Percentiles rank a stretch among this genome's conserved stretches.
Conservation (phyloP, 92 coral and sea anemone genomes). For the Montipora capitata region DNA sequence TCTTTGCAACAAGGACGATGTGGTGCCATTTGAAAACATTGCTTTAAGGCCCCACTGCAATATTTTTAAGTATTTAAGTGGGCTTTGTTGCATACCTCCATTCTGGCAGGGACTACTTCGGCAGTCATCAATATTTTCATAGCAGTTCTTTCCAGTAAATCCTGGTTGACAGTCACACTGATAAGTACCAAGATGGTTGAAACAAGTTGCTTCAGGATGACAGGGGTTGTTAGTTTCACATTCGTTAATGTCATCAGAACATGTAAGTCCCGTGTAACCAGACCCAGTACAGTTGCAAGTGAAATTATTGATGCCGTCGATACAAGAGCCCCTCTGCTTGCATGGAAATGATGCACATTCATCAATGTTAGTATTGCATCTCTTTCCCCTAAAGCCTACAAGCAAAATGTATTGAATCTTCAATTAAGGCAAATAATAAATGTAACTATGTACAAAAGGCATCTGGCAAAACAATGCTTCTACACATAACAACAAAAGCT, state of each 20-base stretch:
- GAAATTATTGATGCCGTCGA: constrained; percentile 75
- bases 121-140: constrained; percentile 87
- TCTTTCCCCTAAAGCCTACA: constrained; percentile 86
- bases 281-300: constrained; percentile 89
- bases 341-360: constrained; percentile 87
- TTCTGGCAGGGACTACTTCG: constrained; percentile 79
- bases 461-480: no score
- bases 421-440: no score
- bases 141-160: constrained; percentile 87
- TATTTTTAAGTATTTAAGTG: no score
- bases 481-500: no score
- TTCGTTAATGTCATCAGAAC: constrained; percentile 85
- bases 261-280: constrained; percentile 84
- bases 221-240: constrained; percentile 79
- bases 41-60: no score
- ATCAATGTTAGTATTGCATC: constrained; percentile 83
- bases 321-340: constrained; percentile 64
- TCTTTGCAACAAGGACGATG: no score
- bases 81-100: constrained; percentile 75
- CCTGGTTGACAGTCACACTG: constrained; percentile 81
- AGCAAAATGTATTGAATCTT: neutral
- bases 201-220: constrained; percentile 77
- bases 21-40: no score
- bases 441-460: no score
- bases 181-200: constrained; percentile 84